Conservation (phyloP, 2,888 invertebrate species). For the Orthosia gothica region DNA sequence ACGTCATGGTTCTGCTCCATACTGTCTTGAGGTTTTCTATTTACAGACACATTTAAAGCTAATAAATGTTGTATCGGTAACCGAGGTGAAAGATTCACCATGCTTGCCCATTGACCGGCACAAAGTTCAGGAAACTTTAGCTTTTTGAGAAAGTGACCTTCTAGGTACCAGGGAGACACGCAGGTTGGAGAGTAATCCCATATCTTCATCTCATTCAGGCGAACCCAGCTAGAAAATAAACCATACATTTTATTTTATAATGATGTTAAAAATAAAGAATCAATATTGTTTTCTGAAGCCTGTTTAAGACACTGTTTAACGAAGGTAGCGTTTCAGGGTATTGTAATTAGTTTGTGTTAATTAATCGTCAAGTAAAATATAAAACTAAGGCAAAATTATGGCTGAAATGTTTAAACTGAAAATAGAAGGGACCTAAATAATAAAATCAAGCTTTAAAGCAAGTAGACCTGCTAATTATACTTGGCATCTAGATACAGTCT, state of each 20-base stretch:
- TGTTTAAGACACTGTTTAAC: slow-evolving; percentile 12
- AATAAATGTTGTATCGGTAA: slow-evolving; percentile 91
- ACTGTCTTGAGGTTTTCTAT: slow-evolving; percentile 88
- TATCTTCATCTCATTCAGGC: slow-evolving; percentile 93
- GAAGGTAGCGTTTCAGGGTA: background rate
- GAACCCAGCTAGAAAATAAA: slow-evolving; percentile 92
- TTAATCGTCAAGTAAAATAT: background rate
- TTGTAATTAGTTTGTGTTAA: background rate
- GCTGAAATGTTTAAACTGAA: background rate
- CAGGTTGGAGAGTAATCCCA: slow-evolving; percentile 94
- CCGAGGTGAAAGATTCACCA: slow-evolving; percentile 93
- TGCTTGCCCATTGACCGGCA: slow-evolving; percentile 95
- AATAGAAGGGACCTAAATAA: slow-evolving; percentile 2
- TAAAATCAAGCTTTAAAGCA: background rate
- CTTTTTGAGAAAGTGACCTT: slow-evolving; percentile 93
- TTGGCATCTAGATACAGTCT: too few species aligned
- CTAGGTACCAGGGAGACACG: slow-evolving; percentile 94
- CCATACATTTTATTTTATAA: background rate
- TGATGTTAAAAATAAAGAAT: background rate
- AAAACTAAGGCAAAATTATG: background rate
- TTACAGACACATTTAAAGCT: slow-evolving; percentile 88
- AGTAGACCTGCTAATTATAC: background rate
- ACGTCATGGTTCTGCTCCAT: slow-evolving; percentile 88
- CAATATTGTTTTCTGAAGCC: background rate
- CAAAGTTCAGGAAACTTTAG: slow-evolving; percentile 94